Evolutionary conservation across 2,113 vertebrate species (phyloP).

Genomic region (Hystrix cristata): DNA sequence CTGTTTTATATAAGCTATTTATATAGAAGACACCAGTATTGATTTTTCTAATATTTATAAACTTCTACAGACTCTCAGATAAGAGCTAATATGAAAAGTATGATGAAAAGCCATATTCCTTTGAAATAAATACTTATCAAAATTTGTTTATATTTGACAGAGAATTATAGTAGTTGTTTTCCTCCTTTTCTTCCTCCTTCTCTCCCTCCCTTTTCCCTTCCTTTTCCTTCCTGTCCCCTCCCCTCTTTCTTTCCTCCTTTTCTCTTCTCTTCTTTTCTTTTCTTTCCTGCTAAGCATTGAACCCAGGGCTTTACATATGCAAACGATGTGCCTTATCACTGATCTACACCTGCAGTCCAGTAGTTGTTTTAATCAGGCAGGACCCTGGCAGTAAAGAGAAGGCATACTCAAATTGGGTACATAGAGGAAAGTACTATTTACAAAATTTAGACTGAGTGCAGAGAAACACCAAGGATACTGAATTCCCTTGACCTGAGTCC

Average conservation of each 20-base stretch:
- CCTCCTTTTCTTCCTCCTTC: background rate
- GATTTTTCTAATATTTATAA: conserved; percentile 34
- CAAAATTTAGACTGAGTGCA: background rate
- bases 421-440: background rate
- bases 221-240: background rate
- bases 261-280: background rate
- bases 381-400: background rate
- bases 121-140: background rate
- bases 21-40: background rate
- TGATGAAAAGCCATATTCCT: conserved; percentile 21
- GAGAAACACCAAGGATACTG: background rate
- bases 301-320: background rate
- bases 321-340: background rate
- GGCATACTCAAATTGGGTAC: background rate
- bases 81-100: background rate
- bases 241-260: background rate
- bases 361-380: background rate
- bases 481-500: background rate
- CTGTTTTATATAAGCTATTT: background rate
- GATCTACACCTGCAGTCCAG: background rate
- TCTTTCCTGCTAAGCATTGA: background rate
- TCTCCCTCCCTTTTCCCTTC: background rate
- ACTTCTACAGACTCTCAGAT: background rate
- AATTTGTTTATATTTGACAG: background rate
- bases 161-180: background rate